These are phyloP conservation scores for Anthrax anthrax DNA, from an alignment of 2,888 invertebrate species.

Conservation along the genomic window DNA sequence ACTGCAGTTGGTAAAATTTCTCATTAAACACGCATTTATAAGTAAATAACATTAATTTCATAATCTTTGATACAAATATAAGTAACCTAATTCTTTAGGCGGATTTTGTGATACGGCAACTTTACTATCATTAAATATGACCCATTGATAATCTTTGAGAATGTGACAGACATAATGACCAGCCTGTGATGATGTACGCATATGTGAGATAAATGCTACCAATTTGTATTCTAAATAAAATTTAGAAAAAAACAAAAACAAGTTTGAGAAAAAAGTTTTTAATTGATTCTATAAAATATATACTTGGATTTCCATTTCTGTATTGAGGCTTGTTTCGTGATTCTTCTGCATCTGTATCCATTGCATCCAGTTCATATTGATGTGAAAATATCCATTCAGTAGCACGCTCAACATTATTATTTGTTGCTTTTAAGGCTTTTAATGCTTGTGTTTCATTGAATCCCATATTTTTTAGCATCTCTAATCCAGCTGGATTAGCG, in stretches of 20 bases:
- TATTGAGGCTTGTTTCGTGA: conserved; percentile 22
- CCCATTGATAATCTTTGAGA: conserved; percentile 78
- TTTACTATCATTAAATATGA: conserved; percentile 97
- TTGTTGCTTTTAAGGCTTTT: conserved; percentile 69
- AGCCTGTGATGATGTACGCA: conserved; percentile 93
- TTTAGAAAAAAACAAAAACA: conserved; percentile 18
- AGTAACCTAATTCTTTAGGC: conserved; percentile 89
- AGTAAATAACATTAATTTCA: too few relatives aligned
- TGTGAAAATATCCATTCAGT: conserved; percentile 96
- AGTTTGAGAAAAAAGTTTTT: not conserved
- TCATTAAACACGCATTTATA: too few relatives aligned
- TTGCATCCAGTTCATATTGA: conserved; percentile 52
- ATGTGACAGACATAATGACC: conserved; percentile 99
- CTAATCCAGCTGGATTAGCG: conserved; percentile 46
- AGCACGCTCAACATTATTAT: conserved; percentile 80
- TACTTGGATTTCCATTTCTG: conserved; percentile 65
- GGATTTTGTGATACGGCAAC: conserved; percentile 94
- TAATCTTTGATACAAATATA: conserved; percentile 70
- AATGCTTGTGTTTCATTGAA: conserved; percentile 69
- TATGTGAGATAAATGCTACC: conserved; percentile 92
- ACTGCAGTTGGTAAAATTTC: conserved; percentile 24
- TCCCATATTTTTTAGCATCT: conserved; percentile 76
- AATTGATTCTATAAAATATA: conserved; percentile 28
- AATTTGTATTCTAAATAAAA: conserved; percentile 67
- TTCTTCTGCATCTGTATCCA: conserved; percentile 26